These are phyloP conservation scores for Plecturocebus donacophilus DNA, from an alignment of 2,113 vertebrate species.

Conservation along the genomic window DNA sequence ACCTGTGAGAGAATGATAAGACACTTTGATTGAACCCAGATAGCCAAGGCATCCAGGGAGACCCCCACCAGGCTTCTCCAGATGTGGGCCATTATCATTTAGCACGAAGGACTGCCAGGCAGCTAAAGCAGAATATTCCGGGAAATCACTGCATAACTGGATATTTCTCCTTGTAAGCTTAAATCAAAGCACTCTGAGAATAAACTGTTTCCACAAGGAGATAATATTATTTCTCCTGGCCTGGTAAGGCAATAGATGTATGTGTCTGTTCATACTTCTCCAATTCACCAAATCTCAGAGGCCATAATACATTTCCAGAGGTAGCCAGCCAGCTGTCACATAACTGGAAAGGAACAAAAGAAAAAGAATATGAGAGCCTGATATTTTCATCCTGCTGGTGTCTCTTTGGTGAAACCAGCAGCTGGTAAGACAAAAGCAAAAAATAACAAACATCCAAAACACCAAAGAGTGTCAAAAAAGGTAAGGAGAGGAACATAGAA, in stretches of 20 bases:
- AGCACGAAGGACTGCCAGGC: background rate
- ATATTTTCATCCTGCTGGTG: background rate
- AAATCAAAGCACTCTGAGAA: conserved; percentile 45
- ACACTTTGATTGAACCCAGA: conserved; percentile 58
- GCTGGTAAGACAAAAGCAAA: conserved; percentile 11
- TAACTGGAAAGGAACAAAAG: background rate
- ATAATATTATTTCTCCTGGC: conserved; percentile 31
- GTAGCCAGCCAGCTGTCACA: conserved; percentile 10
- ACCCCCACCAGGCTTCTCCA: conserved; percentile 39
- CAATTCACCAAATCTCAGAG: background rate
- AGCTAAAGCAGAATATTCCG: background rate
- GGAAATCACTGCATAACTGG: background rate
- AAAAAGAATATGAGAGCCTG: background rate
- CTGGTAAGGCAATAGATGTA: background rate
- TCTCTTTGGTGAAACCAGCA: background rate
- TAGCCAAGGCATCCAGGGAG: background rate
- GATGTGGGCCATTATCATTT: conserved; percentile 42
- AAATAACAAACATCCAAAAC: background rate
- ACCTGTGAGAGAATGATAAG: conserved; percentile 55
- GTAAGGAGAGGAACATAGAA: background rate
- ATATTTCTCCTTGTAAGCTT: conserved; percentile 24
- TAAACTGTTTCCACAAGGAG: conserved; percentile 21
- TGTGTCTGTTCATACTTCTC: background rate
- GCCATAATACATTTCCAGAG: background rate
- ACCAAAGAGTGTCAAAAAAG: background rate